Conservation (phyloP, 2,888 invertebrate genomes). For the Rhagonycha fulva region DNA sequence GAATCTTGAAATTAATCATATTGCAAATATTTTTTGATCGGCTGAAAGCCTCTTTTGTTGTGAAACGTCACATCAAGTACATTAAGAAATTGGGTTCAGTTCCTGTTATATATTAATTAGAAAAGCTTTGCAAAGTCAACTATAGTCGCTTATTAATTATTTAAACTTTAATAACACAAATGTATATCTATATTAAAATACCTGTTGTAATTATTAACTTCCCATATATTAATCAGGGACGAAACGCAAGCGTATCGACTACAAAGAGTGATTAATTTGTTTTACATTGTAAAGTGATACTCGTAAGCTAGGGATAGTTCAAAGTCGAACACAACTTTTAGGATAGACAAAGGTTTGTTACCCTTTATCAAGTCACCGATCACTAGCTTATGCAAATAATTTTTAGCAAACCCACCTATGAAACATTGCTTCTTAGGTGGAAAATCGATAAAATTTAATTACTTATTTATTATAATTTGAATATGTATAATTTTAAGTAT, state of each 20-base stretch:
- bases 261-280: slow-evolving; percentile 31
- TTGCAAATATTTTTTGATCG: not conserved
- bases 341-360: slow-evolving; percentile 19
- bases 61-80: not conserved
- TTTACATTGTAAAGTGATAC: slow-evolving; percentile 28
- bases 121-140: not conserved
- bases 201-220: slow-evolving; percentile 25
- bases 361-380: slow-evolving; percentile 18
- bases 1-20: not conserved
- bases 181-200: not conserved
- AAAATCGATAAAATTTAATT: not conserved
- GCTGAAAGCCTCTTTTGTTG: not conserved
- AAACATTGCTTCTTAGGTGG: not conserved
- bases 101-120: not conserved
- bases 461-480: not conserved
- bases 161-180: not conserved
- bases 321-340: slow-evolving; percentile 27
- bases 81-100: not conserved
- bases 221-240: slow-evolving; percentile 22
- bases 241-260: slow-evolving; percentile 16
- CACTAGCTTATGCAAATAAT: slow-evolving; percentile 15
- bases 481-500: not conserved
- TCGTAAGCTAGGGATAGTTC: slow-evolving; percentile 26
- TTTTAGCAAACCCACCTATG: not conserved
- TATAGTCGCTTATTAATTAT: not conserved